Conservation (phyloP, 2,113 vertebrate genomes). For the Neogobius melanostomus region DNA sequence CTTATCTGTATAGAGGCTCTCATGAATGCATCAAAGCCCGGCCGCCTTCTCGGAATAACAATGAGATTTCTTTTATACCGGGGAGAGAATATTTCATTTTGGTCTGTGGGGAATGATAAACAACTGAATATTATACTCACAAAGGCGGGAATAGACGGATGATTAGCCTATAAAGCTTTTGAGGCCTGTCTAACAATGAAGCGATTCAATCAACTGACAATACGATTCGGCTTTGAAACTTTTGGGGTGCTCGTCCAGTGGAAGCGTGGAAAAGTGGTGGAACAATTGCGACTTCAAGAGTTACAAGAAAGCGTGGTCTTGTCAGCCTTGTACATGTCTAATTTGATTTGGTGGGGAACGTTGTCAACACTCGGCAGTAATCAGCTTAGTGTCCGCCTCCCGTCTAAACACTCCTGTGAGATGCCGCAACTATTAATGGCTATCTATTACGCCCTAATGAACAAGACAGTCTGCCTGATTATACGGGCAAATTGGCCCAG, state of each 20-base stretch:
- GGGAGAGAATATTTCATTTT: slow-evolving; percentile 46
- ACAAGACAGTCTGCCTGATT: slow-evolving; percentile 18
- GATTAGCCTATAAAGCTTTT: slow-evolving; percentile 37
- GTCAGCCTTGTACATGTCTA: slow-evolving; percentile 3
- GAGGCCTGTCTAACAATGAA: slow-evolving; percentile 19
- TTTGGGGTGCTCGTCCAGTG: not conserved
- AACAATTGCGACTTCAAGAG: not conserved
- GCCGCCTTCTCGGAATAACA: slow-evolving; percentile 58
- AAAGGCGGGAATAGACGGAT: slow-evolving; percentile 33
- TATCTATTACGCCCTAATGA: slow-evolving; percentile 28
- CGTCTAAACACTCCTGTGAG: slow-evolving; percentile 1
- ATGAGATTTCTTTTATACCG: slow-evolving; percentile 42
- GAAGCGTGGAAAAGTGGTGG: slow-evolving; percentile 2
- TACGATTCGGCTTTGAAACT: slow-evolving; percentile 16
- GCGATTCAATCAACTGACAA: slow-evolving; percentile 20
- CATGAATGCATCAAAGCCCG: slow-evolving; percentile 52
- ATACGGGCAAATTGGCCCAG: slow-evolving; percentile 16
- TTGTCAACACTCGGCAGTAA: slow-evolving; percentile 4
- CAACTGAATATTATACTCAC: slow-evolving; percentile 38
- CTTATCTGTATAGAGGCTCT: slow-evolving; percentile 50
- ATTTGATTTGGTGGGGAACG: slow-evolving; percentile 15
- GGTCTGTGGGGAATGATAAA: slow-evolving; percentile 54
- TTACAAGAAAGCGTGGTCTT: not conserved
- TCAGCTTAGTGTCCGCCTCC: not conserved
- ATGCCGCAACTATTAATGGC: slow-evolving; percentile 23